Evolutionary conservation across 2,888 invertebrate genomes (phyloP).

Genomic region (Ophonus ardosiacus): DNA sequence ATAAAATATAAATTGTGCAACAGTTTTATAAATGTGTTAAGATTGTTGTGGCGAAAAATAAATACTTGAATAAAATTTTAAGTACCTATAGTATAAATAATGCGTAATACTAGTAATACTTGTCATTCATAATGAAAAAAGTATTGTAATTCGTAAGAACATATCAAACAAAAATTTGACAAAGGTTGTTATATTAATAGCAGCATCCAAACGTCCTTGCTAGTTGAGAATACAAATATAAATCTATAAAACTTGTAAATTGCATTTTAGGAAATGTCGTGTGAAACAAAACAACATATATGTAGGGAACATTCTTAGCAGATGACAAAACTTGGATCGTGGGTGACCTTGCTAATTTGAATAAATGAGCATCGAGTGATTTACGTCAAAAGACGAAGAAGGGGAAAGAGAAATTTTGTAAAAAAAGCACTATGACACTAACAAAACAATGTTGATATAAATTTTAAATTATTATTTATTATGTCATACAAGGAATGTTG

Average conservation of each 20-base stretch:
- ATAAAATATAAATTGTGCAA: not conserved
- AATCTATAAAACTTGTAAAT: conserved; percentile 17
- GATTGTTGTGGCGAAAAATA: conserved; percentile 9
- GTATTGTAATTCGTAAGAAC: not conserved
- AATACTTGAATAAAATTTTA: not conserved
- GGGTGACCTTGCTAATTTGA: not conserved
- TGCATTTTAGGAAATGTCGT: conserved; percentile 34
- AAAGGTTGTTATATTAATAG: not conserved
- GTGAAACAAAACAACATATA: conserved; percentile 3
- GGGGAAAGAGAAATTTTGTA: conserved; percentile 14
- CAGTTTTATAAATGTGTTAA: not conserved
- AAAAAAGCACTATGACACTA: not conserved
- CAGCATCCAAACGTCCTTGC: not conserved
- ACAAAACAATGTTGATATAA: not conserved
- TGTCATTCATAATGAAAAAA: too few relatives aligned
- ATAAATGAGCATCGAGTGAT: conserved; percentile 13
- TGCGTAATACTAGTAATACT: too few relatives aligned
- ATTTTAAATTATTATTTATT: not conserved
- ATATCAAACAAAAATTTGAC: conserved; percentile 12
- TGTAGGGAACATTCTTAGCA: conserved; percentile 28
- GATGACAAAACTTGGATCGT: conserved; percentile 20
- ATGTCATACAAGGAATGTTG: not conserved
- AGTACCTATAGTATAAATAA: too few relatives aligned
- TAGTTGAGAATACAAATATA: conserved; percentile 16
- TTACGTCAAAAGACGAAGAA: not conserved